Evolutionary conservation across 2,888 invertebrate genomes (phyloP).

Genomic region (Cheilosia soror): DNA sequence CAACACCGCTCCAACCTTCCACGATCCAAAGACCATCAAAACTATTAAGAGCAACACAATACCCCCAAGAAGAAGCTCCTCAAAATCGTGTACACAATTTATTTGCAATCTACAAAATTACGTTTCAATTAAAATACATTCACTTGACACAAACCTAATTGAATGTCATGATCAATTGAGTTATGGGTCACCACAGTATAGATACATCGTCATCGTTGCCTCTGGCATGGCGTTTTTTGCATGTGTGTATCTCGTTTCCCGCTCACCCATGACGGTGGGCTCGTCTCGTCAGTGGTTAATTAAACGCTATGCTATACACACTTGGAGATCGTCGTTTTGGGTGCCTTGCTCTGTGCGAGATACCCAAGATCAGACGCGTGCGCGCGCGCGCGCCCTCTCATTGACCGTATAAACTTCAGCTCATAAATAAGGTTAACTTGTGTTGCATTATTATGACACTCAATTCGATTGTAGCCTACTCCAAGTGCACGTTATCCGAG

Average conservation of each 20-base stretch:
- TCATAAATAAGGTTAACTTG: conserved; percentile 70
- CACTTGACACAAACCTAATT: conserved; percentile 62
- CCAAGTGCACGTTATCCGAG: conserved; percentile 2
- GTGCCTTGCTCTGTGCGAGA: conserved; percentile 32
- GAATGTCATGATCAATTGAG: conserved; percentile 72
- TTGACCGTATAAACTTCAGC: conserved; percentile 49
- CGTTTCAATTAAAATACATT: conserved; percentile 51
- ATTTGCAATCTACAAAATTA: conserved; percentile 52
- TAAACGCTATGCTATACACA: conserved; percentile 18
- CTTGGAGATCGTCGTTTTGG: conserved; percentile 23
- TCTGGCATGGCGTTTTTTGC: neutral
- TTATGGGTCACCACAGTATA: conserved; percentile 61
- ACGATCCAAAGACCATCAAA: too few species aligned
- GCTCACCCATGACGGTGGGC: conserved; percentile 4
- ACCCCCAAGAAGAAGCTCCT: neutral
- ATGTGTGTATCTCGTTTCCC: neutral
- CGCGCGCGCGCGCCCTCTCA: conserved; percentile 51
- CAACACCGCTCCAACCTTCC: too few species aligned
- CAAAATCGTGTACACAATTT: conserved; percentile 38
- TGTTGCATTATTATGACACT: conserved; percentile 62
- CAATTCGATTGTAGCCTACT: conserved; percentile 47
- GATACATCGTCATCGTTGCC: conserved; percentile 25
- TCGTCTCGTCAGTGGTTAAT: conserved; percentile 29
- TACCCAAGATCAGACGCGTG: conserved; percentile 49
- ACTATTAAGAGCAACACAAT: neutral